These are phyloP conservation scores for Aldrovandia affinis DNA, from an alignment of 2,797 vertebrate genomes.

Conservation along the genomic window DNA sequence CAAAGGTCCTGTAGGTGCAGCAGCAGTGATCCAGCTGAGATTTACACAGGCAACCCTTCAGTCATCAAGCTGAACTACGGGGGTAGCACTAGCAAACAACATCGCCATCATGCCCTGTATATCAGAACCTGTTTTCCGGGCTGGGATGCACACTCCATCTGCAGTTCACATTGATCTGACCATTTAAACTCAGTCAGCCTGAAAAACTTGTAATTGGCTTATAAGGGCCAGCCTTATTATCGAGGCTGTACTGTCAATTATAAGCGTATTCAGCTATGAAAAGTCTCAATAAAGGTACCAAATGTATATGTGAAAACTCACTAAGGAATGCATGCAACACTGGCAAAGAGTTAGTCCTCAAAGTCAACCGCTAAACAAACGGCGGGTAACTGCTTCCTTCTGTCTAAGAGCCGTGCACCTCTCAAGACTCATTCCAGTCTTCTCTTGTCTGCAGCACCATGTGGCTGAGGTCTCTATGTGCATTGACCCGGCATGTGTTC, in stretches of 20 bases:
- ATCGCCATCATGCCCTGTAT: neutral
- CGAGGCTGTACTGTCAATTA: conserved; percentile 10
- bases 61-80: neutral
- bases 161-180: conserved; percentile 12
- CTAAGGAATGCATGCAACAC: neutral
- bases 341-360: conserved; percentile 33
- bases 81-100: neutral
- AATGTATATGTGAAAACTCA: conserved; percentile 9
- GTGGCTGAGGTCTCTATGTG: conserved; percentile 56
- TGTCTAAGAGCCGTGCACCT: conserved; percentile 12
- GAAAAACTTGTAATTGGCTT: neutral
- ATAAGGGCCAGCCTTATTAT: conserved; percentile 3
- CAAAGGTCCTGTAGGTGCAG: neutral
- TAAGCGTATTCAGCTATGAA: conserved; percentile 7
- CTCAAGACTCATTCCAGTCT: conserved; percentile 32
- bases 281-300: conserved; percentile 14
- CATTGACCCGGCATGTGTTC: conserved; percentile 61
- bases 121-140: neutral
- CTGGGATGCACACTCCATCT: neutral
- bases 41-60: neutral
- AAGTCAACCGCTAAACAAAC: conserved; percentile 35
- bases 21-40: conserved; percentile 4
- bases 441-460: conserved; percentile 49
- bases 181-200: neutral
- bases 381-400: conserved; percentile 20